phyloP scores from a whole-genome alignment of 2,113 vertebrate species.

The Bubo bubo region DNA sequence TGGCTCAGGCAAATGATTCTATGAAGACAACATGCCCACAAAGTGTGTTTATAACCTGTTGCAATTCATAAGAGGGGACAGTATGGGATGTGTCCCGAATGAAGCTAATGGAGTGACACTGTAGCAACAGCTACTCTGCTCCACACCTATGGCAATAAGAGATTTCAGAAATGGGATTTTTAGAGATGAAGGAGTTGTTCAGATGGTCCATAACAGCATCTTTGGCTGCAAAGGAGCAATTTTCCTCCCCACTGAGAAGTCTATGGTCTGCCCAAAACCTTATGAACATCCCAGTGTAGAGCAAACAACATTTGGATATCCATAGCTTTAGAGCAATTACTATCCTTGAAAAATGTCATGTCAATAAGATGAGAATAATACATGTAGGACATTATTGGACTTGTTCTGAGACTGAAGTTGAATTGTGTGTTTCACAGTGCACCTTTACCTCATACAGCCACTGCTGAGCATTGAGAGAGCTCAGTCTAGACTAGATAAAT shows the following conservation, averaged over 20 bases:
- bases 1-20: not conserved
- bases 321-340: not conserved
- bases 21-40: not conserved
- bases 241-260: not conserved
- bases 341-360: not conserved
- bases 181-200: not conserved
- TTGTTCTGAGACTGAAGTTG: not conserved
- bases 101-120: not conserved
- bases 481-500: not conserved
- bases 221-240: not conserved
- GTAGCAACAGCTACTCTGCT: not conserved
- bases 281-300: not conserved
- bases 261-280: not conserved
- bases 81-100: not conserved
- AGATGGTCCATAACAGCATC: not conserved
- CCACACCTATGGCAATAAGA: fast-evolving
- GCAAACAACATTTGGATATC: not conserved
- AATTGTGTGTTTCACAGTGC: not conserved
- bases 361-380: not conserved
- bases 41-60: not conserved
- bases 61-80: not conserved
- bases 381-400: not conserved
- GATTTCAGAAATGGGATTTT: not conserved
- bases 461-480: not conserved
- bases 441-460: not conserved